Conservation (phyloP, 2,113 vertebrate genomes). For the Potamarius usumacintae region DNA sequence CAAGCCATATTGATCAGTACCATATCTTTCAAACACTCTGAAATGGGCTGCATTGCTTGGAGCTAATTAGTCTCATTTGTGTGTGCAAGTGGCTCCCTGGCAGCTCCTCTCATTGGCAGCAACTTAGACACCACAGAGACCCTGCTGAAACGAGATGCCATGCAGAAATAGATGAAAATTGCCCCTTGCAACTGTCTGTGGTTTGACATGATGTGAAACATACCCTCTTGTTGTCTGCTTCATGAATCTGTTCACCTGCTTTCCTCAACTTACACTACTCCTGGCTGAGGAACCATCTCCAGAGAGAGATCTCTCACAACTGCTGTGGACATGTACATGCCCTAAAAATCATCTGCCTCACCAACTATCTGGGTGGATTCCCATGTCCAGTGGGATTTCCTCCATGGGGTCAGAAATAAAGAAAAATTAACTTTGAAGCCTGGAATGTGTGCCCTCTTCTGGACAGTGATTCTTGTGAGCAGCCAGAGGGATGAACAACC, state of each 20-base stretch:
- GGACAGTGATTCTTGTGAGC: no score
- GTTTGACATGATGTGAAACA: slow-evolving; percentile 50
- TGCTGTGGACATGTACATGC: slow-evolving; percentile 7
- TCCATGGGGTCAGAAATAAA: no score
- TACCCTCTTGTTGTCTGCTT: slow-evolving; percentile 28
- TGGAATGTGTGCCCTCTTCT: no score
- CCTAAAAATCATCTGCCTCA: no score
- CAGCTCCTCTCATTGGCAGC: slow-evolving; percentile 59
- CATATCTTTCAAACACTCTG: slow-evolving; percentile 22
- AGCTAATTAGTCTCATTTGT: slow-evolving; percentile 60
- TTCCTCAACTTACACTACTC: background rate
- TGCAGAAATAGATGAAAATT: slow-evolving; percentile 67
- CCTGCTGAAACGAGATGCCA: slow-evolving; percentile 57
- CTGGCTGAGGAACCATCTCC: slow-evolving; percentile 18
- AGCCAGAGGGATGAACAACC: no score
- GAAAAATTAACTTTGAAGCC: no score
- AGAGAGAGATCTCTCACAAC: slow-evolving; percentile 15
- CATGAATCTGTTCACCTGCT: slow-evolving; percentile 32
- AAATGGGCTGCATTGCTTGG: slow-evolving; percentile 41
- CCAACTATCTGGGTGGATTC: no score
- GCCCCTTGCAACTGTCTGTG: slow-evolving; percentile 60
- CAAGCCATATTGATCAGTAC: slow-evolving; percentile 41
- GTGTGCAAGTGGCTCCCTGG: slow-evolving; percentile 51
- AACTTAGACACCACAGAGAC: slow-evolving; percentile 57
- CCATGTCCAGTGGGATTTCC: no score